Evolutionary conservation across 2,888 invertebrate species (phyloP), one percentile per base, ranked within the genome.

Genomic region (Nudaria mundana): DNA sequence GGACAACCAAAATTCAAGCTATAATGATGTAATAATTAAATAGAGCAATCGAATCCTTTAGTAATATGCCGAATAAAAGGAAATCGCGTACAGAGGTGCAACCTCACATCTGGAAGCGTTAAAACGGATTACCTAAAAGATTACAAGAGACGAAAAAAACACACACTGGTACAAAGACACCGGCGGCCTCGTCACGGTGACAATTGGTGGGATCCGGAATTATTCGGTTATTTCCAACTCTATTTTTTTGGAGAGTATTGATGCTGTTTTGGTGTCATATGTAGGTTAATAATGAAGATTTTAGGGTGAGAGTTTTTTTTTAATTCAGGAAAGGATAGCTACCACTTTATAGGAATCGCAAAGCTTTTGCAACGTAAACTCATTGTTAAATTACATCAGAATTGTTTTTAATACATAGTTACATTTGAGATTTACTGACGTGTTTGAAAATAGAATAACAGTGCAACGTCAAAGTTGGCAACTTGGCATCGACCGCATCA

Each of bases 91-190:
- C 38, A 48, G 60, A 47, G 56, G 48, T 66, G 64, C 69, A 52
- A 59, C 63, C 61, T 65, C 82, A 77, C 88, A 88, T 88, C 85
- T 88, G 87, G 81, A 74, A 71, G 80, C 78, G 83, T 80, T 87
- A 84, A 86, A 88, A 86, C 80, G 85, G 88, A 86, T 88, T 88
- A 88, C 71, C 72, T 52, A 62, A 66, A 73, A 83, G 86, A 87
- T 88, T 87, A 87, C 81, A 80, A 72, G 73, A 61, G 38, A 80
- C 3, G 82, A 86, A 82, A 37, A 74, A 66, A 62, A 61, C 51
- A 51, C 59, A 54, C 56, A 52, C 44, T 47, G 49, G 61, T 66
- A 81, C 83, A 87, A 86, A 86, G 85, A 84, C 80, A 81, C 87
- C 85, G 87, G 59, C 77, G 60, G 68, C 58, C 65, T 53, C 74